Base-by-base conservation (phyloP, 2,797 vertebrate genomes). In the Phataginus tricuspis region DNA sequence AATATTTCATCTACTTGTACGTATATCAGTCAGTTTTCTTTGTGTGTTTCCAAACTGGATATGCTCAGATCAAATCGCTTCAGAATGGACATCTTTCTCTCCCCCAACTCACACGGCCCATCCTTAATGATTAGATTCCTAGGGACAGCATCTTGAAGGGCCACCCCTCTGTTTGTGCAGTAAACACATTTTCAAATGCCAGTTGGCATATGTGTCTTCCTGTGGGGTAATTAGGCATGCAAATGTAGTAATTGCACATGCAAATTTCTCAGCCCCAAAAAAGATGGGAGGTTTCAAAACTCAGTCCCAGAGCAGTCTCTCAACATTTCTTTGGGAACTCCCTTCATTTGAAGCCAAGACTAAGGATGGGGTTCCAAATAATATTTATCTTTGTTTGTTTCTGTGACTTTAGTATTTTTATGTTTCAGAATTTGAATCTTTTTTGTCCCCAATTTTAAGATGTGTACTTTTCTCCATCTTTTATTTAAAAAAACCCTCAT, bases 121-220 rank as follows among this genome's bases (percentile, higher is more conserved):
- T 92, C 94, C 59, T 51, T 94, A 94, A 95, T 94, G 78, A 95
- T 84, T 92, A 84, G n/a, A 96, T 87, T 96, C 79, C 96, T 94
- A 96, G 66, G 37, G 71, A 57, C 94, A 96, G 45, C 63, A 90
- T 96, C 92, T 91, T 92, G 89, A 96, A 96, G 83, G 42, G 18
- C 75, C 42, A 94, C 86, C 61, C 80, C 90, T 95, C 82, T 96
- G 78, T 96, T 34, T 88, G 39, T 66, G 57, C 71, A 92, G 59
- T 94, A 95, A 96, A 95, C 89, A 95, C 51, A 75, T 86, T 96
- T 95, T 72, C 55, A 95, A 98, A 95, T 95, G 84, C 89, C 88
- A 96, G 0, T 74, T 97, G 95, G 96, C 86, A 86, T 93, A 66
- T 94, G 80, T 63, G 53, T 90, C 91, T 97, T 97, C 91, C 94